These are phyloP conservation scores for Amphipoea lucens DNA, from an alignment of 2,888 invertebrate species.

Conservation along the genomic window DNA sequence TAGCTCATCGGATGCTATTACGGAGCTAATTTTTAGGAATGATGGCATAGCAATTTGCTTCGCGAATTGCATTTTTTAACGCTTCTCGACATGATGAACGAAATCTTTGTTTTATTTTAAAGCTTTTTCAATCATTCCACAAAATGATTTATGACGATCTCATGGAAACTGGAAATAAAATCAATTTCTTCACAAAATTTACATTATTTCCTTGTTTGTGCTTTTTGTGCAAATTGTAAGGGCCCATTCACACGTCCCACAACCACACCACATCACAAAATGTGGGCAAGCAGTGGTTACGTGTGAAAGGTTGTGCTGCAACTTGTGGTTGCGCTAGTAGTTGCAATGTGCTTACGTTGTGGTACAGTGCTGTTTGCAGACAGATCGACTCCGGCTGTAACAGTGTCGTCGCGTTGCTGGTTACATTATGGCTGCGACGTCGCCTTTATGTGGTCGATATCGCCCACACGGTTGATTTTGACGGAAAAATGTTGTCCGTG, in stretches of 20 bases:
- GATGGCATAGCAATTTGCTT: slow-evolving; percentile 55
- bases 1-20: slow-evolving; percentile 61
- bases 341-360: background rate
- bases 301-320: background rate
- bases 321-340: background rate
- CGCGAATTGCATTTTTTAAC: slow-evolving; percentile 42
- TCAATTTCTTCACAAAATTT: background rate
- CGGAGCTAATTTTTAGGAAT: slow-evolving; percentile 63
- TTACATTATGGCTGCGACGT: background rate
- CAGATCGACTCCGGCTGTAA: background rate
- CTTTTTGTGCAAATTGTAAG: background rate
- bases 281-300: background rate
- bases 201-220: background rate
- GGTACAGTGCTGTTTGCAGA: background rate
- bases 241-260: background rate
- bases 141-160: background rate
- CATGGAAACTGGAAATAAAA: background rate
- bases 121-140: background rate
- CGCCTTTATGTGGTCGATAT: background rate
- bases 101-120: slow-evolving; percentile 13
- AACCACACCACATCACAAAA: background rate
- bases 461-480: background rate
- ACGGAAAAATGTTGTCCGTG: background rate
- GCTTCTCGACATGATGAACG: background rate
- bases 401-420: background rate